Evolutionary conservation across 2,113 vertebrate genomes (phyloP), one percentile per base, ranked within the genome.

Genomic region (Macroglossus sobrinus): DNA sequence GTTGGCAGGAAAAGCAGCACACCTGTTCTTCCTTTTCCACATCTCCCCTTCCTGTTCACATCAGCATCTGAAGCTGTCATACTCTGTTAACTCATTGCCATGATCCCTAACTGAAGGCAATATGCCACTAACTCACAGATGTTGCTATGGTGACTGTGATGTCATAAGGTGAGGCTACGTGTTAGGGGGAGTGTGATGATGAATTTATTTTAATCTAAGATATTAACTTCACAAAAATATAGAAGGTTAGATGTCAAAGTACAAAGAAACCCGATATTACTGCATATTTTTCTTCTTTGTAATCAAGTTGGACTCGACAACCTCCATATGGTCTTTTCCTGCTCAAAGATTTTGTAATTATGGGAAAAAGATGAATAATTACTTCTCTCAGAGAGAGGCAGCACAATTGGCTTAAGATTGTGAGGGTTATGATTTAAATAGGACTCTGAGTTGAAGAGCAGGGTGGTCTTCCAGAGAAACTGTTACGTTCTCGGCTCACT

Each of bases 121-220:
- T 47, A 43, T 68, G 71, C 66, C 89, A 43, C 38, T 35, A 89
- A 59, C 4, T n/a, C 80, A 61, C 81, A 38, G 61, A 6, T 64
- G 94, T 97, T 97, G 69, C 94, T 66, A 95, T 96, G 89, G 94
- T 74, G 71, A 96, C 35, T 38, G 16, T 84, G 93, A 93, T 91
- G 89, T 89, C 91, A 89, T 89, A 57, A 97, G 64, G 86, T 97
- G 81, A 93, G n/a, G 79, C 11, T 63, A 43, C 0, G 0, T 50
- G 82, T 80, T 57, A 0, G 0, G 61, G 35, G 38, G 21, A 45
- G 5, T 63, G 57, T 76, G 40, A 80, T 71, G 93, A 93, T 96
- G 28, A 68, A 78, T 94, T 76, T 14, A 84, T 93, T 95, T 89
- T 50, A 69, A 92, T 79, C 47, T 90, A 75, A 79, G 35, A 68